Conservation (phyloP, 2,888 invertebrate genomes). For the Acleris laterana region DNA sequence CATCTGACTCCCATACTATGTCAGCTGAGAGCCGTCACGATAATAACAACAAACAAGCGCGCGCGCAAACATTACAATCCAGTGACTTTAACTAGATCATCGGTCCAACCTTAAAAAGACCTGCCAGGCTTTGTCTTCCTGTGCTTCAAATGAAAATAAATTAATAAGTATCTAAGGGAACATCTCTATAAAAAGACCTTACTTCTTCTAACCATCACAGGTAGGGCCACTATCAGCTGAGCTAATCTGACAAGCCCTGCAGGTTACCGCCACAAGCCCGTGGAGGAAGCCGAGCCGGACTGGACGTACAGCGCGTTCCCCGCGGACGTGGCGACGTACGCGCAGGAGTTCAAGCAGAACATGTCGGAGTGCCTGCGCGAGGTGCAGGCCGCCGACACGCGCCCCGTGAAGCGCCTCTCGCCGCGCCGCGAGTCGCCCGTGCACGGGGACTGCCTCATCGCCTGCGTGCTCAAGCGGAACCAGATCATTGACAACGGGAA, state of each 20-base stretch:
- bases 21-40: too few species aligned
- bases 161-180: too few species aligned
- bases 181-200: too few species aligned
- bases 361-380: conserved; percentile 76
- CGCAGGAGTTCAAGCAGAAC: conserved; percentile 67
- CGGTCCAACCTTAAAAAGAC: too few species aligned
- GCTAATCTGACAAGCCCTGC: not conserved
- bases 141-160: too few species aligned
- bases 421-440: conserved; percentile 70
- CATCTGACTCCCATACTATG: too few species aligned
- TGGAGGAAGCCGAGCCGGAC: conserved; percentile 58
- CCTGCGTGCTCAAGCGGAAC: conserved; percentile 73
- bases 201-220: too few species aligned
- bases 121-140: too few species aligned
- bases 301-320: conserved; percentile 83
- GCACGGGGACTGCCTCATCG: conserved; percentile 74
- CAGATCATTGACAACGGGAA: conserved; percentile 69
- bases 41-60: too few species aligned
- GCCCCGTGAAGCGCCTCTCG: conserved; percentile 62
- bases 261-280: conserved; percentile 41
- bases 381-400: conserved; percentile 64
- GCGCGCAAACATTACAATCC: too few species aligned
- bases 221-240: not conserved
- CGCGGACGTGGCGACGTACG: conserved; percentile 59
- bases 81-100: too few species aligned